A percentile compares a stretch with the other conserved stretches of the same genome.
These are phyloP conservation scores for Artibeus jamaicensis DNA, from an alignment of 2,797 vertebrate species.

Conservation along the genomic window DNA sequence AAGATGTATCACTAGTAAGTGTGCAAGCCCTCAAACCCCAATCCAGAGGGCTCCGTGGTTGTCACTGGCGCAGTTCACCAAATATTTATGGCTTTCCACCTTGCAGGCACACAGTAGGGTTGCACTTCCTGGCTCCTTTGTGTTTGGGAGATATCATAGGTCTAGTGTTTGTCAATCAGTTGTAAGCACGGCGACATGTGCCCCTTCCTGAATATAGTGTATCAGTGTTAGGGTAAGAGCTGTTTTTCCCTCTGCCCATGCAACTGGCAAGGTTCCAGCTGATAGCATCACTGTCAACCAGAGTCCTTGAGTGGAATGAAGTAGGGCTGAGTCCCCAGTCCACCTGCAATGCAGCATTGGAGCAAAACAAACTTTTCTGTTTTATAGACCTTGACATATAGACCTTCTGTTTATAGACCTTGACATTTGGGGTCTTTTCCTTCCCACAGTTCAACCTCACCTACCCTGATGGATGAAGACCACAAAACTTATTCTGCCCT, in stretches of 20 bases:
- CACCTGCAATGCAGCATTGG: neutral
- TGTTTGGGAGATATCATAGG: neutral
- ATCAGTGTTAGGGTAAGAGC: accelerated
- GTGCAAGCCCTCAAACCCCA: neutral
- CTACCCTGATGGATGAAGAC: neutral
- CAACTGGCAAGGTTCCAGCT: neutral
- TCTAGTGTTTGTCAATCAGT: neutral
- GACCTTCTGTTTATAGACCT: neutral
- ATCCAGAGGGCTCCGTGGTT: neutral
- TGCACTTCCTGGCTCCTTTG: neutral
- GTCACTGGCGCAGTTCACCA: neutral
- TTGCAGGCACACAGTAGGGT: neutral
- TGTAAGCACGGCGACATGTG: neutral
- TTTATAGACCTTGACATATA: neutral
- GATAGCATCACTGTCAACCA: neutral
- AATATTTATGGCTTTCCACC: neutral
- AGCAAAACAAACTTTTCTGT: neutral
- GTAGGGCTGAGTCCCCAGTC: neutral
- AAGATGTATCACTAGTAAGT: neutral
- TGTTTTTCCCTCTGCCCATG: neutral
- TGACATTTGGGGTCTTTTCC: neutral
- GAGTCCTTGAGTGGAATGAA: neutral
- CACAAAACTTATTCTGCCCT: neutral
- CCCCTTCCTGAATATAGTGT: neutral
- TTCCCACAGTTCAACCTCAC: neutral